phyloP scores from a whole-genome alignment of 1,140 invertebrate species.

The Linepithema humile region DNA sequence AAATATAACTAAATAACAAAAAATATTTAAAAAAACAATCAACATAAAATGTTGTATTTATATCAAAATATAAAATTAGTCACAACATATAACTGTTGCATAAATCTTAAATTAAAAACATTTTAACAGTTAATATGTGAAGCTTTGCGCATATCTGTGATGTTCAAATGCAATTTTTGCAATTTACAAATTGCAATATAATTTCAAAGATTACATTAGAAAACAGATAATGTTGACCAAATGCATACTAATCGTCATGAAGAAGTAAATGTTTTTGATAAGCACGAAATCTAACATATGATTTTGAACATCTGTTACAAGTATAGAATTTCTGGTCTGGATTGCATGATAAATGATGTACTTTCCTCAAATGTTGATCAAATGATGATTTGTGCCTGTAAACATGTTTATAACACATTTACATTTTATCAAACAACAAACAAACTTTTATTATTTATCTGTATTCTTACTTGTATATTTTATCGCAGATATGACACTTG shows the following conservation, averaged over 20 bases:
- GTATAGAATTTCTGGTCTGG: neutral
- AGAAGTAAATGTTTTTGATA: conserved; percentile 52
- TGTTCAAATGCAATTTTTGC: neutral
- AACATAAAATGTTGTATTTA: neutral
- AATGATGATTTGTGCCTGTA: conserved; percentile 71
- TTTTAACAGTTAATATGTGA: too few species aligned
- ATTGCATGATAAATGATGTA: neutral
- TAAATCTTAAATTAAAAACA: neutral
- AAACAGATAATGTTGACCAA: neutral
- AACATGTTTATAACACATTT: conserved; percentile 24
- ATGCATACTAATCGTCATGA: conserved; percentile 29
- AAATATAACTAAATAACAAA: conserved; percentile 9
- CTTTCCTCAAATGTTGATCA: conserved; percentile 64
- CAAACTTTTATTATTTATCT: neutral
- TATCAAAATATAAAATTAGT: conserved; percentile 38
- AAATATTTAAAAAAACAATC: conserved; percentile 2
- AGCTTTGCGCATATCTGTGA: neutral
- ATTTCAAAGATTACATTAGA: neutral
- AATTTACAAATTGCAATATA: neutral
- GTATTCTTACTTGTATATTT: conserved; percentile 69
- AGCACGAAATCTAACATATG: conserved; percentile 56
- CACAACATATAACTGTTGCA: neutral
- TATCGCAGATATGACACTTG: conserved; percentile 65
- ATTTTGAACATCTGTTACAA: conserved; percentile 54
- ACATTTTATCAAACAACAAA: neutral